Conservation (phyloP, 2,797 vertebrate genomes). For the Sebastes steindachneri region DNA sequence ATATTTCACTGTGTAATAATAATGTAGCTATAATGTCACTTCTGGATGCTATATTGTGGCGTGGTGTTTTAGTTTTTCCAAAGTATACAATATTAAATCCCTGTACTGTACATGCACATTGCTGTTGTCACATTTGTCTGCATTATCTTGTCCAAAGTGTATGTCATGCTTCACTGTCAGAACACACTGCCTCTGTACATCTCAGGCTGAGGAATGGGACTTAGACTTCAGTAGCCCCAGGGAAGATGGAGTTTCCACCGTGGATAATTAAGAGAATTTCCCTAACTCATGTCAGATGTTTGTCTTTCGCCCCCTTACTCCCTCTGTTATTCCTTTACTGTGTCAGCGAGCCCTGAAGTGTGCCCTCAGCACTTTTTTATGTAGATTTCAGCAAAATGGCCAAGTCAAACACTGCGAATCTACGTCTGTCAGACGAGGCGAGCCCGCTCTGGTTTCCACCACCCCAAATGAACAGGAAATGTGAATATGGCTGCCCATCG, state of each 20-base stretch:
- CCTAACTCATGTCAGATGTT: constrained; percentile 80
- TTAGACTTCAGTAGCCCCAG: constrained; percentile 28
- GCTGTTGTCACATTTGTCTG: not conserved
- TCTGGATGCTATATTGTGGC: not conserved
- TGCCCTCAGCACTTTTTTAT: constrained; percentile 75
- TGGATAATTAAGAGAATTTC: constrained; percentile 70
- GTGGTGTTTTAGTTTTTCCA: not conserved
- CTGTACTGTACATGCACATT: not conserved
- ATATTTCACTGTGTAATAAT: not conserved
- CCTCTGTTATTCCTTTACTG: constrained; percentile 62
- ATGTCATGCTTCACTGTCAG: constrained; percentile 25
- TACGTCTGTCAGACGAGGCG: constrained; percentile 24
- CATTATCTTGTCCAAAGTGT: constrained; percentile 4
- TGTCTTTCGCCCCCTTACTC: constrained; percentile 61
- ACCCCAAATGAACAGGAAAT: constrained; percentile 60
- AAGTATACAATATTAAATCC: not conserved
- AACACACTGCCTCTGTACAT: constrained; percentile 35
- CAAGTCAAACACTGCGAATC: constrained; percentile 66
- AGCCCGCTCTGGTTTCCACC: constrained; percentile 55
- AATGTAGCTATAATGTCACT: not conserved
- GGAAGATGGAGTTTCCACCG: constrained; percentile 66
- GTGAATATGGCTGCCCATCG: constrained; percentile 48
- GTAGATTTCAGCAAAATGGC: constrained; percentile 64
- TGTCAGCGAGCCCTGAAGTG: constrained; percentile 68
- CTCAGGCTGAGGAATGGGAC: not conserved